phyloP scores from a whole-genome alignment of 2,113 vertebrate species.

The Carassius gibelio region DNA sequence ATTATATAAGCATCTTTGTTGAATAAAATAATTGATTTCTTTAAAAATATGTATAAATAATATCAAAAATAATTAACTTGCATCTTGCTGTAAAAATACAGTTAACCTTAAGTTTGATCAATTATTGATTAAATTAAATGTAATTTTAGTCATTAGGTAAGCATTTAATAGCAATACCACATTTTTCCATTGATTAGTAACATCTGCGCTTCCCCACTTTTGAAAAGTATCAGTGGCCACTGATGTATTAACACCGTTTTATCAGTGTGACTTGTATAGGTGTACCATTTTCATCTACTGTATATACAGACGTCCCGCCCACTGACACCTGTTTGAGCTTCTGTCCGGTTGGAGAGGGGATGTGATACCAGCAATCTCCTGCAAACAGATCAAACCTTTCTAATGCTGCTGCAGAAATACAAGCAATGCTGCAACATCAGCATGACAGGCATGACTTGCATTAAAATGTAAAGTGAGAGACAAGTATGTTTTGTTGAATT shows the following conservation, averaged over 20 bases:
- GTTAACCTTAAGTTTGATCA: background rate
- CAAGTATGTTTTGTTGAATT: background rate
- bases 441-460: slow-evolving; percentile 29
- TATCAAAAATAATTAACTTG: no score
- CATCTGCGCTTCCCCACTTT: background rate
- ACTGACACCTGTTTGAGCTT: slow-evolving; percentile 92
- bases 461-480: background rate
- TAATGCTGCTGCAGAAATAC: background rate
- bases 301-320: slow-evolving; percentile 85
- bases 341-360: slow-evolving; percentile 90
- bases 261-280: background rate
- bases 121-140: background rate
- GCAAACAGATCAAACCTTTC: slow-evolving; percentile 30
- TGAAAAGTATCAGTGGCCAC: background rate
- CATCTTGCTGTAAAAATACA: background rate
- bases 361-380: slow-evolving; percentile 97
- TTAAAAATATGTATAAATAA: no score
- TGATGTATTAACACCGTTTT: background rate
- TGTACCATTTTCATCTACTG: slow-evolving; percentile 89
- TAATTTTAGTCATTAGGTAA: background rate
- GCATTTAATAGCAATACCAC: background rate
- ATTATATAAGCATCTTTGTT: no score
- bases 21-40: no score
- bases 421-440: background rate
- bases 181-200: background rate